Evolutionary conservation across 2,113 vertebrate genomes (phyloP), one percentile per base, ranked within the genome.

Genomic region (Eclectus roratus): DNA sequence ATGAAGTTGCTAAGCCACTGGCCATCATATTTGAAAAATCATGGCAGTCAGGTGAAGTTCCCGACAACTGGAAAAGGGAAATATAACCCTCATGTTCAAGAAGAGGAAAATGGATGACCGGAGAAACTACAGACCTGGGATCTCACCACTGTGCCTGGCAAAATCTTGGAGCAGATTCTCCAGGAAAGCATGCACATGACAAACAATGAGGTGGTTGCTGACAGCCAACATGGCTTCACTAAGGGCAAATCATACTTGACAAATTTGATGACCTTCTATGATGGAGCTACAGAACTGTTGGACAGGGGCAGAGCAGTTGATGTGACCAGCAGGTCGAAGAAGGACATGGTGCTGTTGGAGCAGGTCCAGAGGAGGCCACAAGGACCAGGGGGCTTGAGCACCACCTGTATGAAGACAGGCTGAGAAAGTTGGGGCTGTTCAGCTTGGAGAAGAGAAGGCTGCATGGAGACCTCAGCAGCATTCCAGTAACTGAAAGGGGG

Each of bases 31-130:
- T 33, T 33, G 53, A 56, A 56, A 56, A 33, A 33, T 33, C 31
- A 33, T 33, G 18, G 53, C 53, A 33, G 31, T 20, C 18, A 56
- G 18, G 11, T 33, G 53, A 56, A 56, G 18, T 33, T 56, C 31
- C 18, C 3, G 1, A 33, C 1, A 0, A 19, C 53, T 20, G 31
- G 53, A 33, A 13, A 55, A 55, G 11, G 11, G 53, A 17, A 33
- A 20, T 55, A 55, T 20, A 20, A 31, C 18, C 31, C 7, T 18
- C 7, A 9, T 55, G 19, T 55, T 33, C 11, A 11, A 33, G 29
- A 33, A 33, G 53, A 18, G 53, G 53, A 20, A 55, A 20, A 33
- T 12, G 11, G 11, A 33, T 19, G 53, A 55, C 7, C 4, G 1
- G 1, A 11, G 29, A 11, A 55, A 55, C 7, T 33, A 55, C 53